Evolutionary conservation across 1,140 invertebrate species (phyloP), one percentile per base, ranked within the genome.

Genomic region (Formica exsecta): DNA sequence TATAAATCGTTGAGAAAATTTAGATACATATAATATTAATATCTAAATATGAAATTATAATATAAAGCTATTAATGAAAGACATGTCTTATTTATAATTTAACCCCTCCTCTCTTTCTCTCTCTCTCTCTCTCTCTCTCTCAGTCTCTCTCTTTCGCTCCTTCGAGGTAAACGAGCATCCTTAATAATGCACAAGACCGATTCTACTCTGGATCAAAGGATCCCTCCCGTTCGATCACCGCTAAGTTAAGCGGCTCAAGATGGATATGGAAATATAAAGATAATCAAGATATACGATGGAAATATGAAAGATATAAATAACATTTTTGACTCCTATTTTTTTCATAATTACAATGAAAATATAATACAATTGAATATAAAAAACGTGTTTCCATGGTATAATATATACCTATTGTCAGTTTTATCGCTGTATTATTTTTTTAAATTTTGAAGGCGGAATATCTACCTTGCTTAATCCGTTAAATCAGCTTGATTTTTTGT

Each of bases 181-280:
- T 90, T 81, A 85, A 88, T 88, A 86, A 90, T 88, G 90, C 81
- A 62, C 90, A 88, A 88, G 86, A 85, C 74, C 68, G 68, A 88
- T 86, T 86, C 76, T 70, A 41, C 22, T 71, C 3, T 29, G 54
- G 89, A 89, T 90, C 86, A 90, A 89, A 90, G 89, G 75, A 44
- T 48, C 8, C 62, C 7, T 57, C 29, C 64, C 32, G 64, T 77
- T 54, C 77, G 66, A 88, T 86, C 77, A 57, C 59, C 59, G 59
- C 74, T 66, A 77, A 85, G 87, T 87, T 89, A 90, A 89, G 80
- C 81, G 54, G 85, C 61, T 79, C 59, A 75, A 86, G 65, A 86
- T 68, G 68, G 86, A 86, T 89, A 87, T 89, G 79, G 74, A 90
- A 89, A 41, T 41, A 41, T 41, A 41, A 9, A 41, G 9, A 11